phyloP scores from a whole-genome alignment of 1,140 invertebrate species.

The Coptotermes formosanus region DNA sequence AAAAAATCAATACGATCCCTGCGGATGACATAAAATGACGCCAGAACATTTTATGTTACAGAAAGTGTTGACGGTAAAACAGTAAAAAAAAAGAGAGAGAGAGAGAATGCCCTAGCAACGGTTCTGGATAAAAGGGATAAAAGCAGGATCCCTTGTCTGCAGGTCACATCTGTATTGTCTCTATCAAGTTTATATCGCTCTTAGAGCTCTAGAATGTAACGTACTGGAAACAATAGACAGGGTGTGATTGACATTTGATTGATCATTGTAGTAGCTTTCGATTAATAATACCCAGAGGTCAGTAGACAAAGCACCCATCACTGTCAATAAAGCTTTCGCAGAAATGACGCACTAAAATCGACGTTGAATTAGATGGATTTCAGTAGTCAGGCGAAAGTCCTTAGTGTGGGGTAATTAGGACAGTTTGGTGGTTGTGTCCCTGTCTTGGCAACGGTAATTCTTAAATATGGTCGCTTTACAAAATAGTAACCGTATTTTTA shows the following conservation, averaged over 20 bases:
- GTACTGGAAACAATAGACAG: not conserved
- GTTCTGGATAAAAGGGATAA: not conserved
- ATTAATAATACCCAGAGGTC: not conserved
- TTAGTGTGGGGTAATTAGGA: not conserved
- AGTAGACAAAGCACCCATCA: slow-evolving; percentile 1
- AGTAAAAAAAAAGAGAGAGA: too few relatives aligned
- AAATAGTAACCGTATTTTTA: too few relatives aligned
- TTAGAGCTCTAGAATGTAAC: not conserved
- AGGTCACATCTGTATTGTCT: slow-evolving; percentile 4
- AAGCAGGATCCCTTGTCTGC: not conserved
- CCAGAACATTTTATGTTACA: not conserved
- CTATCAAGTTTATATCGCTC: not conserved
- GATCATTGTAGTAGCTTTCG: not conserved
- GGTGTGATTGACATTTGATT: slow-evolving; percentile 16
- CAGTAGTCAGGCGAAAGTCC: not conserved
- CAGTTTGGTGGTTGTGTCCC: too few relatives aligned
- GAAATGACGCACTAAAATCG: not conserved
- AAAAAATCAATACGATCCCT: too few relatives aligned
- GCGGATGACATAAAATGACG: too few relatives aligned
- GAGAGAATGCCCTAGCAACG: not conserved
- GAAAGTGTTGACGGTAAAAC: not conserved
- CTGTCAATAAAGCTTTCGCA: not conserved
- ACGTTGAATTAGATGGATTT: not conserved
- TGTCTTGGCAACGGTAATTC: too few relatives aligned
- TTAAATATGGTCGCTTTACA: too few relatives aligned